Evolutionary conservation across 2,113 vertebrate species (phyloP), one percentile per base, ranked within the genome.

Genomic region (Pollachius pollachius): DNA sequence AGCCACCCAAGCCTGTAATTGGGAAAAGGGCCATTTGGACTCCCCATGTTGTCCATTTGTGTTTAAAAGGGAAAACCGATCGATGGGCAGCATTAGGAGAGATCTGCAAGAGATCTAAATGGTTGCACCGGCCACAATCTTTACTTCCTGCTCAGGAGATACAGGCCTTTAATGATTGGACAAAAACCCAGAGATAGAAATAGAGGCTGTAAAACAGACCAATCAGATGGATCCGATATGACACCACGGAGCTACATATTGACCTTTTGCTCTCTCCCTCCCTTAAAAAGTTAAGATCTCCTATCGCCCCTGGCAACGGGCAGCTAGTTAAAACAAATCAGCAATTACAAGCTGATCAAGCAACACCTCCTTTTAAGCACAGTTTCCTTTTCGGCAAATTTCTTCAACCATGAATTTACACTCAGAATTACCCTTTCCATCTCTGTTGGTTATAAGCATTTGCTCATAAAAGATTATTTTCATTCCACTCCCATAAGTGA

Each of bases 91-190:
- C 90, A 91, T 92, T 91, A 92, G 85, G 79, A 83, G 30, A 88
- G 89, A 92, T 92, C 91, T 89, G 87, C 67, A 86, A 88, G 86
- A 90, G 90, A 93, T 92, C 92, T 91, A 90, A 92, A 92, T 90
- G 89, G 83, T 81, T 86, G 83, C 75, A 73, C 68, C 18, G 73
- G 68, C 75, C 59, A 37, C 87, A 88, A 87, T 86, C 85, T 86
- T 83, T 85, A 86, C 89, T 91, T 93, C 90, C 90, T 91, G 88
- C 81, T 84, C 62, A 68, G 69, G 57, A 90, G 88, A 91, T 89
- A 87, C 84, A 79, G 75, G 85, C 77, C 83, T 86, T 77, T 86
- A 91, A 91, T 81, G 91, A 92, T 85, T 86, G 86, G 85, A 77
- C 84, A 15, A 72, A 75, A 59, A 70, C 75, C 69, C 77, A 73